These are phyloP conservation scores for Dinothrombium tinctorium DNA, from an alignment of 1,140 invertebrate species.

Conservation along the genomic window DNA sequence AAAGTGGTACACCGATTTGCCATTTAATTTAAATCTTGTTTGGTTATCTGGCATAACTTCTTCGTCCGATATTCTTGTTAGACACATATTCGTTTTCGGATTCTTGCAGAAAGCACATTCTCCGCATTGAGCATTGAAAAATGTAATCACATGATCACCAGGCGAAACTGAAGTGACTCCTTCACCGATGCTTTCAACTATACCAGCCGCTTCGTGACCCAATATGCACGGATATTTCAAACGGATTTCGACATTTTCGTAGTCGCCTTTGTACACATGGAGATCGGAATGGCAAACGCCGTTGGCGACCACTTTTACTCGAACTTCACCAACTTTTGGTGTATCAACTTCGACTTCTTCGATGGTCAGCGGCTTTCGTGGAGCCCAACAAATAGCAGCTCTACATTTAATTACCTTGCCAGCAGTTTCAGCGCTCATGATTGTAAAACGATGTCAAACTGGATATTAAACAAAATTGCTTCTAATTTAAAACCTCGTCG, in stretches of 20 bases:
- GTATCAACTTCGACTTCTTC: slow-evolving; percentile 32
- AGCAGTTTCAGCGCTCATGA: no score
- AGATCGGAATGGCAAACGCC: slow-evolving; percentile 13
- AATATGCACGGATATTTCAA: slow-evolving; percentile 60
- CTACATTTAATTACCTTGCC: slow-evolving; percentile 85
- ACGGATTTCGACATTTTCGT: not conserved
- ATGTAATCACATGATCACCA: slow-evolving; percentile 81
- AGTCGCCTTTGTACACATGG: slow-evolving; percentile 8
- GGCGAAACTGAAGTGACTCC: slow-evolving; percentile 58
- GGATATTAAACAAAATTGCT: no score
- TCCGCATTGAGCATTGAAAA: slow-evolving; percentile 90
- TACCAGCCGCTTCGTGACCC: no score
- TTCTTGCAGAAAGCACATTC: no score
- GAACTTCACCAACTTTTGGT: slow-evolving; percentile 5
- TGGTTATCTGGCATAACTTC: slow-evolving; percentile 70
- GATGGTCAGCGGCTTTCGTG: slow-evolving; percentile 54
- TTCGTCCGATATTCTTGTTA: not conserved
- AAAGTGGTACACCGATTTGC: slow-evolving; percentile 65
- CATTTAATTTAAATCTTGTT: slow-evolving; percentile 65
- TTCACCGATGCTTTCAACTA: slow-evolving; percentile 83
- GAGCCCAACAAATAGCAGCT: slow-evolving; percentile 79
- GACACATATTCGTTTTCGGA: no score
- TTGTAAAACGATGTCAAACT: no score
- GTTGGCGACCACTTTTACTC: slow-evolving; percentile 10
- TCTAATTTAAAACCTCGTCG: no score